These are phyloP conservation scores for Stomatorhinus ivindoensis DNA, from an alignment of 2,113 vertebrate genomes.

Conservation along the genomic window DNA sequence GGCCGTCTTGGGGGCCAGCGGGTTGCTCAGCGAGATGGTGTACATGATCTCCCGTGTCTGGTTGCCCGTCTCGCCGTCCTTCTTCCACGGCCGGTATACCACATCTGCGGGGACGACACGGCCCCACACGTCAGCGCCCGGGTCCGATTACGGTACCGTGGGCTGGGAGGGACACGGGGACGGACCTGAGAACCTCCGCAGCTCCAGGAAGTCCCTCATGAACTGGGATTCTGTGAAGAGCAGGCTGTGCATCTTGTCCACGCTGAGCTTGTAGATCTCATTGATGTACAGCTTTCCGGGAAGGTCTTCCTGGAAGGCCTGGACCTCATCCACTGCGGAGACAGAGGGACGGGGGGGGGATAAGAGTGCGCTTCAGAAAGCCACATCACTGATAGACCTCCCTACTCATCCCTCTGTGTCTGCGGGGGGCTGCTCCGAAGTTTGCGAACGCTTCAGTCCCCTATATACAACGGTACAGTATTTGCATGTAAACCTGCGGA, in stretches of 20 bases:
- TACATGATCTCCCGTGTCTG: constrained; percentile 91
- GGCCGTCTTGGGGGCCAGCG: constrained; percentile 92
- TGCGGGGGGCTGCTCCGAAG: not conserved
- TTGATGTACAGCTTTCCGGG: constrained; percentile 90
- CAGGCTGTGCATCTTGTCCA: constrained; percentile 89
- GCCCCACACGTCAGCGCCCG: not conserved
- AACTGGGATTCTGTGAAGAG: constrained; percentile 93
- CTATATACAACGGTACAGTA: not conserved
- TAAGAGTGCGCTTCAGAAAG: not conserved
- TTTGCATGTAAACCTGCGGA: not conserved
- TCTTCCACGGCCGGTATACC: constrained; percentile 93
- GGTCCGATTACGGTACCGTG: not conserved
- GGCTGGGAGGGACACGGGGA: not conserved
- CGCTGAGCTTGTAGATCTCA: constrained; percentile 89
- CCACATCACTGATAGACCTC: not conserved
- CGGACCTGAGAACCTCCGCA: constrained; percentile 85
- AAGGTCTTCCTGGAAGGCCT: constrained; percentile 90
- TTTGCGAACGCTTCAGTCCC: not conserved
- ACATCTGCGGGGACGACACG: constrained; percentile 62
- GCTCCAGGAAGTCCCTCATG: constrained; percentile 93
- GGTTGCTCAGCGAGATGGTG: constrained; percentile 91
- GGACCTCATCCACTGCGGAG: constrained; percentile 73
- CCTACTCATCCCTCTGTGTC: not conserved
- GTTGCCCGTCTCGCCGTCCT: constrained; percentile 86
- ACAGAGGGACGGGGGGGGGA: not conserved